A percentile compares a stretch with the other conserved stretches of the same genome.
Evolutionary conservation across 2,797 vertebrate species (phyloP).

Genomic region (Aldrovandia affinis): DNA sequence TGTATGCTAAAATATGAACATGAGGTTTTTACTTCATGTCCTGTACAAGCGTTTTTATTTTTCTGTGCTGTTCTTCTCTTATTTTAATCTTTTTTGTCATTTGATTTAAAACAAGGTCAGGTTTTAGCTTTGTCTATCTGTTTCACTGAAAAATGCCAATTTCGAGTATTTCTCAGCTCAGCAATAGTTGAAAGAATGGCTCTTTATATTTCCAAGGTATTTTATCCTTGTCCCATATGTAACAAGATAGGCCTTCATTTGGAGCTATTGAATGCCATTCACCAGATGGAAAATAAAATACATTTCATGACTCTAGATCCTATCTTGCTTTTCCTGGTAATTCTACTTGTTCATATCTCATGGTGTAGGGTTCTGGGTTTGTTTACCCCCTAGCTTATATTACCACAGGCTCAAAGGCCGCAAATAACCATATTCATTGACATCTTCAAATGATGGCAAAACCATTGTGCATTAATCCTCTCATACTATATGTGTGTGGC

Average conservation of each 20-base stretch:
- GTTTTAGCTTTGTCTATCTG: background rate
- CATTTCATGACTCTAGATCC: slow-evolving; percentile 25
- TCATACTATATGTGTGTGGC: background rate
- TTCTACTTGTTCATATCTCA: slow-evolving; percentile 10
- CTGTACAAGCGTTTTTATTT: background rate
- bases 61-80: background rate
- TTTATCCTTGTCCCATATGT: slow-evolving; percentile 6
- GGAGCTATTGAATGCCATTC: slow-evolving; percentile 18
- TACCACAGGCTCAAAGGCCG: background rate
- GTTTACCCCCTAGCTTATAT: background rate
- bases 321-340: slow-evolving; percentile 30
- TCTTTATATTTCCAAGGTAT: slow-evolving; percentile 17
- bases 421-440: background rate
- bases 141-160: slow-evolving; percentile 8
- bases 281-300: slow-evolving; percentile 21
- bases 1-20: background rate
- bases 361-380: background rate
- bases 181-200: background rate
- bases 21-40: background rate
- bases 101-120: background rate
- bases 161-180: slow-evolving; percentile 19
- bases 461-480: background rate
- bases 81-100: background rate
- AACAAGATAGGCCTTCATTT: slow-evolving; percentile 21
- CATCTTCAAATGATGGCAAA: background rate